Conservation (phyloP, 2,797 vertebrate genomes). For the Lepidocolaptes lacrymiger region DNA sequence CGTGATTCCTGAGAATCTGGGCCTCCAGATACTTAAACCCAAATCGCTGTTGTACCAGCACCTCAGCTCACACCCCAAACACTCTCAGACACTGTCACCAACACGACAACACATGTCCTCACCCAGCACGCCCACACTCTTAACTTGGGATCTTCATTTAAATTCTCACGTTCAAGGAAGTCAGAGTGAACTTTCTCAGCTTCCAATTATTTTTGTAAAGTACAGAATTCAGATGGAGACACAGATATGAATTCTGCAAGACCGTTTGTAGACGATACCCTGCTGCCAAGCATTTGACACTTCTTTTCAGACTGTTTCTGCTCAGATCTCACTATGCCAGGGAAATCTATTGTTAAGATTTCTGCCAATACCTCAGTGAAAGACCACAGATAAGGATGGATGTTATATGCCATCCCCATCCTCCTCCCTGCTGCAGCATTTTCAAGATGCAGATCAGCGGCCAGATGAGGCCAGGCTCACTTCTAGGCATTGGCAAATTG, state of each 20-base stretch:
- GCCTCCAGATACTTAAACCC: neutral
- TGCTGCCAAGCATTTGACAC: neutral
- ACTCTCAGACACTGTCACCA: neutral
- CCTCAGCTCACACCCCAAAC: conserved; percentile 7
- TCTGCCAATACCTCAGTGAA: neutral
- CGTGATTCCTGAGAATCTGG: neutral
- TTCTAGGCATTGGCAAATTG: neutral
- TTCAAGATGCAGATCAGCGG: neutral
- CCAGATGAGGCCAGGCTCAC: neutral
- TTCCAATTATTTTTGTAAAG: conserved; percentile 3
- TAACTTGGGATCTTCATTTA: neutral
- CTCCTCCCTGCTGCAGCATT: neutral
- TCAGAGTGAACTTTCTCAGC: conserved; percentile 14
- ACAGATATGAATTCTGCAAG: neutral
- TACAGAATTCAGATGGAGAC: neutral
- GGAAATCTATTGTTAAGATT: neutral
- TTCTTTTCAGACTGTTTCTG: neutral
- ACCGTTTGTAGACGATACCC: neutral
- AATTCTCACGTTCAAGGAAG: neutral
- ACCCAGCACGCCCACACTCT: conserved; percentile 5
- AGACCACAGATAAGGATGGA: neutral
- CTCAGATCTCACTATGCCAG: neutral
- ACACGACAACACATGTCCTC: neutral
- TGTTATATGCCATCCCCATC: neutral
- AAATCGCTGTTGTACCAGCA: neutral